phyloP scores from a whole-genome alignment of 2,113 vertebrate genomes.

The Bombycilla garrulus region DNA sequence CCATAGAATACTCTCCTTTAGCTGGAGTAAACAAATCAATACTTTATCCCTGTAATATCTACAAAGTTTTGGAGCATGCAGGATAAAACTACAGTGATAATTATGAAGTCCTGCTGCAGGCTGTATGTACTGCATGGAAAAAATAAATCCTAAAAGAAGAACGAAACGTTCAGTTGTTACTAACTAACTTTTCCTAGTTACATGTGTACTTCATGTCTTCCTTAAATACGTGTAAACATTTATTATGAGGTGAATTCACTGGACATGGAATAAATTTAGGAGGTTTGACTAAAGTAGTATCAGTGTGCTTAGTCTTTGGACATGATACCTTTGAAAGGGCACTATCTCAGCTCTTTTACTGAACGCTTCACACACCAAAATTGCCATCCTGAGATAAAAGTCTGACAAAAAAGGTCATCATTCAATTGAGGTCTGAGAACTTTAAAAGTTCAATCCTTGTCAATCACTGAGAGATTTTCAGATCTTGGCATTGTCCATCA shows the following conservation, averaged over 20 bases:
- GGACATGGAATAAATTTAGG: not conserved
- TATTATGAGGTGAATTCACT: not conserved
- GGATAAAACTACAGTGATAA: not conserved
- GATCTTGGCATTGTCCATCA: not conserved
- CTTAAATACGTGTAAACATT: not conserved
- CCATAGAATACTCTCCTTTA: not conserved
- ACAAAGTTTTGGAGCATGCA: not conserved
- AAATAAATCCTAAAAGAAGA: not conserved
- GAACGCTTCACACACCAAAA: not conserved
- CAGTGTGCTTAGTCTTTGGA: not conserved
- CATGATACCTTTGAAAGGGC: not conserved
- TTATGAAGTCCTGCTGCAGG: not conserved
- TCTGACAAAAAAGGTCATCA: not conserved
- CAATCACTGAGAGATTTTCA: not conserved
- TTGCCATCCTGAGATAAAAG: not conserved
- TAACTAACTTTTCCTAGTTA: not conserved
- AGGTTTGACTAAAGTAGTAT: not conserved
- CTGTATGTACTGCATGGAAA: not conserved
- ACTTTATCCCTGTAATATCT: not conserved
- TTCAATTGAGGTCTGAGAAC: not conserved
- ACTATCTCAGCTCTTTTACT: not conserved
- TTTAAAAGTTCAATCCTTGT: slow-evolving; percentile 3
- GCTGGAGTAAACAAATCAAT: not conserved
- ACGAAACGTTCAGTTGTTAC: not conserved
- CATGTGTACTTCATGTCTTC: not conserved